Evolutionary conservation across 2,797 vertebrate genomes (phyloP).

Genomic region (Trachops cirrhosus): DNA sequence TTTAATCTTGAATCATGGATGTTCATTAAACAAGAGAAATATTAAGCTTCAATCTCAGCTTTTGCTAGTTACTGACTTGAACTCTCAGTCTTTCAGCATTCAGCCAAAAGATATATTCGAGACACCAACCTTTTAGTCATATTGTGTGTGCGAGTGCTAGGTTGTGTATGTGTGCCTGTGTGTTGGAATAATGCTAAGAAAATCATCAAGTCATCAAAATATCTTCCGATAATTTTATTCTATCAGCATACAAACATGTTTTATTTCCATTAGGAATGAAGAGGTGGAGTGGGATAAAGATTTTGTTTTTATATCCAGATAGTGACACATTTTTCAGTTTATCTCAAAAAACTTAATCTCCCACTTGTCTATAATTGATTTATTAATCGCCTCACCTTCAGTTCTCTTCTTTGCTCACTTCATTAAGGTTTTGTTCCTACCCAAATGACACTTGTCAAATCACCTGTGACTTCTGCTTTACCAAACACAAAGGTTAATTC

Average conservation of each 20-base stretch:
- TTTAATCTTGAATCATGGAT: neutral
- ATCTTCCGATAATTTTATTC: neutral
- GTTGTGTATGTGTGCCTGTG: neutral
- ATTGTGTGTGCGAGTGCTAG: neutral
- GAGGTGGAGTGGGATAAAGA: neutral
- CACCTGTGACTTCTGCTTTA: neutral
- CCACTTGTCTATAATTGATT: neutral
- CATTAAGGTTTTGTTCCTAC: neutral
- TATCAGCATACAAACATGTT: neutral
- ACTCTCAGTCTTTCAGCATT: neutral
- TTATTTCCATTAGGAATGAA: neutral
- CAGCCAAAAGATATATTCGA: neutral
- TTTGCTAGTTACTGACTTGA: neutral
- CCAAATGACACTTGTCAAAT: neutral
- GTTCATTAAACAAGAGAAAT: neutral
- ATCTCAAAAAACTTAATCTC: neutral
- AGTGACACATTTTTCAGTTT: neutral
- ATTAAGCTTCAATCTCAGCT: neutral
- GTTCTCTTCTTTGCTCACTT: neutral
- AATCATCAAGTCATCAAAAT: neutral
- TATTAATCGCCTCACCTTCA: neutral
- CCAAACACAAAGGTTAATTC: neutral
- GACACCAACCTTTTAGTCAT: neutral
- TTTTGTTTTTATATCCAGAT: neutral
- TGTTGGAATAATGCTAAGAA: neutral